Evolutionary conservation across 23 tunicate genomes (phyloP).

Genomic region (Phallusia fumigata): DNA sequence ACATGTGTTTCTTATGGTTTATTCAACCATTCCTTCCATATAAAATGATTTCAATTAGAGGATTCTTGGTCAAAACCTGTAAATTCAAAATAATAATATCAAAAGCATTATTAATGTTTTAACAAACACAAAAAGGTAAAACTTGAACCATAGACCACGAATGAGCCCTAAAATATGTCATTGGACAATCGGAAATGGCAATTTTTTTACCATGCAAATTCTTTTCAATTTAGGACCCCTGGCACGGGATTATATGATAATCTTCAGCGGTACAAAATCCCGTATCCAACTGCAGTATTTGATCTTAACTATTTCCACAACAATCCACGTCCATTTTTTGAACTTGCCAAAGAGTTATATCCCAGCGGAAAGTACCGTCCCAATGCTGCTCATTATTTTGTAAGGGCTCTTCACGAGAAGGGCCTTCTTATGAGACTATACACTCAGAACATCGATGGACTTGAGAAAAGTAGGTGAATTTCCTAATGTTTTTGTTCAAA

Average conservation of each 20-base stretch:
- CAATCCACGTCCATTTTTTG: conserved; percentile 89
- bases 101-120: no score
- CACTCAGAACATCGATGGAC: conserved; percentile 96
- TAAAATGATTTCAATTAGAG: no score
- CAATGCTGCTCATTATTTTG: conserved; percentile 72
- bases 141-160: no score
- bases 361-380: conserved; percentile 92
- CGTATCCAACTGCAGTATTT: conserved; percentile 79
- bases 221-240: conserved; percentile 71
- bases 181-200: no score
- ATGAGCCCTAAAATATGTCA: no score
- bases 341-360: conserved; percentile 85
- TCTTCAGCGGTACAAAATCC: conserved; percentile 59
- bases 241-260: conserved; percentile 91
- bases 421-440: conserved; percentile 73
- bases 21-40: no score
- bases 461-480: conserved; percentile 71
- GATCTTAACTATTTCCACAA: conserved; percentile 78
- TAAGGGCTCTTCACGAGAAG: conserved; percentile 58
- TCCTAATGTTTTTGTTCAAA: no score
- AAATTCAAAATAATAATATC: no score
- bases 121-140: no score
- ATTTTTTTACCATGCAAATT: no score
- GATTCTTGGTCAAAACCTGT: no score
- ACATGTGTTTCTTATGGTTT: no score